Conservation (phyloP, 2,113 vertebrate species). For the Phoenicopterus ruber region DNA sequence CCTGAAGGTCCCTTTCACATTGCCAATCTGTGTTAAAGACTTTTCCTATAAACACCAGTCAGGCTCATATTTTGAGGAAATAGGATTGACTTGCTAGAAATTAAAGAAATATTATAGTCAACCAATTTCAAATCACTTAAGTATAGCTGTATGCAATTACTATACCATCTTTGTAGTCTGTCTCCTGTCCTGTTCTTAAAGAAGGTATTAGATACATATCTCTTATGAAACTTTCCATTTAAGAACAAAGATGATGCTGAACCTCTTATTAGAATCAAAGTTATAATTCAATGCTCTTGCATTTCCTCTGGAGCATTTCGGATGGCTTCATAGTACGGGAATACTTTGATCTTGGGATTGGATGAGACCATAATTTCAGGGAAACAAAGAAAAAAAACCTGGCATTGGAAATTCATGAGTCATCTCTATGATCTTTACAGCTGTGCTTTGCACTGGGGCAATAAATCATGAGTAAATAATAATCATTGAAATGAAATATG, state of each 20-base stretch:
- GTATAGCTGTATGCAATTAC: background rate
- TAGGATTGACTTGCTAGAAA: background rate
- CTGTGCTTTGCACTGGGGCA: slow-evolving; percentile 29
- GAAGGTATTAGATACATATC: background rate
- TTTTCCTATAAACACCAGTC: background rate
- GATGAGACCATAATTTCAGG: slow-evolving; percentile 52
- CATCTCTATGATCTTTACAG: slow-evolving; percentile 42
- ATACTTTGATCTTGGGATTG: slow-evolving; percentile 17
- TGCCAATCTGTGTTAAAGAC: background rate
- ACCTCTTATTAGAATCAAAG: slow-evolving; percentile 53
- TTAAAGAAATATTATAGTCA: slow-evolving; percentile 7
- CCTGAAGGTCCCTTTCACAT: background rate
- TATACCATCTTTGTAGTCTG: background rate
- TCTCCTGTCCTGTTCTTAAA: background rate
- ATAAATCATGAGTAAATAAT: slow-evolving; percentile 61
- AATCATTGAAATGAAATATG: slow-evolving; percentile 56
- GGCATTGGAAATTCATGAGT: slow-evolving; percentile 21
- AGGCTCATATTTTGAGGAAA: background rate
- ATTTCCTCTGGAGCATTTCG: slow-evolving; percentile 36
- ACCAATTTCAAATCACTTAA: background rate
- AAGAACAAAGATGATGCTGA: slow-evolving; percentile 51
- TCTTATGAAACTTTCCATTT: background rate
- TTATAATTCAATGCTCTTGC: slow-evolving; percentile 37
- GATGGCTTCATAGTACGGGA: background rate
- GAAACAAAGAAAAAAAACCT: slow-evolving; percentile 34